Percentiles rank a stretch among this genome's conserved stretches.
Evolutionary conservation across 2,113 vertebrate species (phyloP).

Genomic region (Sylvietta virens): DNA sequence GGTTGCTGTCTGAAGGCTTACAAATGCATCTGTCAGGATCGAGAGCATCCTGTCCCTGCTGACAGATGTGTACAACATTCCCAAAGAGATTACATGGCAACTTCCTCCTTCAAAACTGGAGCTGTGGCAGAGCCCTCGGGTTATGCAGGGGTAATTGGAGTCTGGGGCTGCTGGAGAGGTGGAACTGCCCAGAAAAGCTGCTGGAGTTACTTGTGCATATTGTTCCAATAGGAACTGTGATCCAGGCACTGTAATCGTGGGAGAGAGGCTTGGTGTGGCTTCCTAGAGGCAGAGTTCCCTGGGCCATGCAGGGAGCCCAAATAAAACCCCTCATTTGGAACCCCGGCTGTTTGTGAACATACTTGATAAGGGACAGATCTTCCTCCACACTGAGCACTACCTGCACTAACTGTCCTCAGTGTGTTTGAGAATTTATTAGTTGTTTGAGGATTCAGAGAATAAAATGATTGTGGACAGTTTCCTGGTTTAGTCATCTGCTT

Average conservation of each 20-base stretch:
- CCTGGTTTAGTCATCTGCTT: neutral
- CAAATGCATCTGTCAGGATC: constrained; percentile 51
- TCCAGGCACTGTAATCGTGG: neutral
- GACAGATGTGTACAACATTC: constrained; percentile 66
- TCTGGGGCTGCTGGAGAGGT: constrained; percentile 47
- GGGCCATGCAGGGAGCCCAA: neutral
- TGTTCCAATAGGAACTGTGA: neutral
- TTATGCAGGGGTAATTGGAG: constrained; percentile 33
- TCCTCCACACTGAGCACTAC: neutral
- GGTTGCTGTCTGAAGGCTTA: constrained; percentile 44
- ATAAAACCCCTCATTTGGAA: neutral
- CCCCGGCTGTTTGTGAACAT: fast-evolving
- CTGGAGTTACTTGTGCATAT: neutral
- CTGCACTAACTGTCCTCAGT: neutral
- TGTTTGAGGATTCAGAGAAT: neutral
- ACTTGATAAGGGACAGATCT: neutral
- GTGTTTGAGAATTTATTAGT: neutral
- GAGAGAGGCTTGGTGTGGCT: neutral
- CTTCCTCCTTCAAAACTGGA: constrained; percentile 55
- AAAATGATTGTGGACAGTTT: neutral
- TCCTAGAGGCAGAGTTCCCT: neutral
- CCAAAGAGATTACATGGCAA: constrained; percentile 58
- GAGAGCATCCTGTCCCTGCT: constrained; percentile 55
- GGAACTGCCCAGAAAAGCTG: constrained; percentile 49
- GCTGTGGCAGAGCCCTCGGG: constrained; percentile 39